Evolutionary conservation across 1,140 invertebrate genomes (phyloP), one percentile per base, ranked within the genome.

Genomic region (Tetramorium simillimum): DNA sequence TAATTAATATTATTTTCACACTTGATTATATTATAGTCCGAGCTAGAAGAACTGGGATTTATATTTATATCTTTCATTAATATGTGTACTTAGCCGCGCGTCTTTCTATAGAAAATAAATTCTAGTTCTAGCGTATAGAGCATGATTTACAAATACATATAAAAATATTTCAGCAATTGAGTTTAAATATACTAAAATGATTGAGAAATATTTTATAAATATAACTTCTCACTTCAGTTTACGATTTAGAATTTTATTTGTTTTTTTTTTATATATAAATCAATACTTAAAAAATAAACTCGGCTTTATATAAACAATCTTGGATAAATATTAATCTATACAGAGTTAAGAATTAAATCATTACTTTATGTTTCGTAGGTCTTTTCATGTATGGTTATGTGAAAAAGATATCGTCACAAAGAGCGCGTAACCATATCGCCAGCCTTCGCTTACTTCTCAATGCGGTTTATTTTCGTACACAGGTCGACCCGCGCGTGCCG

Each of bases 401-500:
- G 5, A 46, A 77, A 24, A 85, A 40, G 7, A 33, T 28, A 7
- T 40, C 43, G 3, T 33, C 24, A n/a, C 28, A 67, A 16, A 67
- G 28, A 28, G 2, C 56, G 56, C 28, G 18, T 51, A 82, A 82
- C 18, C 33, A 70, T 56, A 72, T n/a, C 18, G n/a, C 12, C 21
- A 53, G n/a, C 24, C n/a, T 28, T 86, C 1, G 33, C 21, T 70
- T 12, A 9, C 9, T 58, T 81, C 73, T 85, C 43, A 18, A 46
- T 2, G 49, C 37, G 5, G 10, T 28, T 58, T 69, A 80, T 60
- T 80, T 78, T 81, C 21, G 40, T 69, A 51, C 67, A 28, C 12
- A 37, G 43, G 53, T 63, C 14, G 4, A 65, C 1, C 9, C 49
- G 28, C 62, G 33, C 53, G 33, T 53, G 10, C 14, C 33, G 18